Evolutionary conservation across 2,888 invertebrate genomes (phyloP).

Genomic region (Tricholauxania praeusta): DNA sequence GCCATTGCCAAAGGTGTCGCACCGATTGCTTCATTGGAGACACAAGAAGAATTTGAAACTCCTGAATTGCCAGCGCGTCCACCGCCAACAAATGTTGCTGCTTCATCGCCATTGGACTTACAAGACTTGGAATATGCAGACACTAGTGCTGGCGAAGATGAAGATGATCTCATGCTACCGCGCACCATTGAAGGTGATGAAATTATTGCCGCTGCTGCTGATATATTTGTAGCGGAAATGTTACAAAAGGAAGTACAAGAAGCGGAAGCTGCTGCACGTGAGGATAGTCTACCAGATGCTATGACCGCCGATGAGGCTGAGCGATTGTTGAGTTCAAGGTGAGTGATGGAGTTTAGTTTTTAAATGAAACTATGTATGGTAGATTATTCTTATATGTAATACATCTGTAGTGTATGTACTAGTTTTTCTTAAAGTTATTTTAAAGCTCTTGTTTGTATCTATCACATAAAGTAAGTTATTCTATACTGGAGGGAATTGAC

Average conservation of each 20-base stretch:
- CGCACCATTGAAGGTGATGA: slow-evolving; percentile 38
- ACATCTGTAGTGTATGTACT: no score
- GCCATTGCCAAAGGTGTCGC: slow-evolving; percentile 58
- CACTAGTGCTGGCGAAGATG: slow-evolving; percentile 70
- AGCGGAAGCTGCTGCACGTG: slow-evolving; percentile 34
- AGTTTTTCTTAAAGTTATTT: no score
- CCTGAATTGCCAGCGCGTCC: slow-evolving; percentile 57
- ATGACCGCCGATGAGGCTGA: slow-evolving; percentile 92
- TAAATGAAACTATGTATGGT: slow-evolving; percentile 37
- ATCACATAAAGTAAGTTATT: no score
- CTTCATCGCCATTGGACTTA: slow-evolving; percentile 68
- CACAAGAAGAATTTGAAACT: slow-evolving; percentile 60
- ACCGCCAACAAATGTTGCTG: slow-evolving; percentile 57
- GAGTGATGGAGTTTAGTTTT: slow-evolving; percentile 57
- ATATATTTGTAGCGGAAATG: slow-evolving; percentile 31
- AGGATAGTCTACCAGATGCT: slow-evolving; percentile 69
- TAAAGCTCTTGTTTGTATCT: no score
- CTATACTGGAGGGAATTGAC: no score
- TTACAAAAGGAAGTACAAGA: slow-evolving; percentile 10
- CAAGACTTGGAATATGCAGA: slow-evolving; percentile 73
- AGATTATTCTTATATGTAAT: neutral
- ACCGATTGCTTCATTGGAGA: slow-evolving; percentile 62
- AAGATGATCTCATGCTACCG: slow-evolving; percentile 48
- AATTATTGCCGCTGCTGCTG: neutral
- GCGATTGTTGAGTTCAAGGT: slow-evolving; percentile 88